Base-by-base conservation (phyloP, 2,113 vertebrate species). In the Hippocampus zosterae region DNA sequence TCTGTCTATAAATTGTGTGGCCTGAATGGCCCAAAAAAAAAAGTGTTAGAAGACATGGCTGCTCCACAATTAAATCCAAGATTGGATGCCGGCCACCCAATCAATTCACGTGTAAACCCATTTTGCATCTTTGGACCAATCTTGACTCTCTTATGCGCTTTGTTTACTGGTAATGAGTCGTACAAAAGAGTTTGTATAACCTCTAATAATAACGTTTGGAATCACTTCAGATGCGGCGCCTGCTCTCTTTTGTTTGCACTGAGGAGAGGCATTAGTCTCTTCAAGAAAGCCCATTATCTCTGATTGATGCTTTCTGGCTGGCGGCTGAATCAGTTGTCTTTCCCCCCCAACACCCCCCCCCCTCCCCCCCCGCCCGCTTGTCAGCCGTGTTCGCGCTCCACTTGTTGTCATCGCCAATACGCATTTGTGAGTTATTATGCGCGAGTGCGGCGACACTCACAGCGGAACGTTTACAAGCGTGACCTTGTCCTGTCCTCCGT, bases 251-350 rank as follows among this genome's bases (percentile, higher is more conserved):
- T 27, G 50, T 53, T 52, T 72, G 68, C 73, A 77, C 64, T 27
- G 57, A 48, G 40, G 64, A 25, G 16, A 67, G 33, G 68, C 79
- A 21, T 67, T 63, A 62, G 68, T 68, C 70, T 75, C 79, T 75
- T 55, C 74, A 66, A 63, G 53, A 75, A 68, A 77, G 70, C 33
- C 69, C 67, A 73, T 84, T 81, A 78, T 70, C 64, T 71, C 60
- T 46, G 48, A 76, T 76, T 74, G 65, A 81, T 87, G 33, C 73
- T 82, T 85, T 82, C 71, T 76, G 37, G 23, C 78, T 81, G 41
- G 13, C 69, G 80, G 84, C 69, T 53, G 78, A 79, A 85, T 80
- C n/a, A 76, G 42, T 55, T 29, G n/a, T 33, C 21, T 81, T 82
- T 74, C 72, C 73, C 65, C 16, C n/a, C n/a, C n/a, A n/a, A n/a